These are phyloP conservation scores for Coecobrya sp. DNA, from an alignment of 2,888 invertebrate genomes.

Conservation along the genomic window DNA sequence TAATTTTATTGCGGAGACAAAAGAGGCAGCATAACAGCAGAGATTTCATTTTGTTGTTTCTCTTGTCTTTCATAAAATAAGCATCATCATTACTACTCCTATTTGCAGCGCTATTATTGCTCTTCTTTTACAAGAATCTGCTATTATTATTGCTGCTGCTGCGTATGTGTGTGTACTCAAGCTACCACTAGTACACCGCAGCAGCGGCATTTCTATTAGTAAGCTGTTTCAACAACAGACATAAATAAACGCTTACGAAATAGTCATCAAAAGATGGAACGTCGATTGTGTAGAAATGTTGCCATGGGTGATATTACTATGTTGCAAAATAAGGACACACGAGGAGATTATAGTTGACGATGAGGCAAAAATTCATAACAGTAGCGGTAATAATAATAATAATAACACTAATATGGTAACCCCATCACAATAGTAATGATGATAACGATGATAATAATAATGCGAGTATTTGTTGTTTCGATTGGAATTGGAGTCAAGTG, in stretches of 20 bases:
- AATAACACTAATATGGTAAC: not conserved
- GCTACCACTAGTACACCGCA: no score
- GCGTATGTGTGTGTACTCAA: not conserved
- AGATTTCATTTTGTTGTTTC: not conserved
- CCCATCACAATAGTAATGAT: not conserved
- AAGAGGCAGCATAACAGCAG: not conserved
- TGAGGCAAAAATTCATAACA: not conserved
- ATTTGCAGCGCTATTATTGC: not conserved
- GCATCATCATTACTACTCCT: not conserved
- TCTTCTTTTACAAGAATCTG: not conserved
- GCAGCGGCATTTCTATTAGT: no score
- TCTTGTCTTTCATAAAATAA: not conserved
- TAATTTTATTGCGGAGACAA: constrained; percentile 34
- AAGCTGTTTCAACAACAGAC: no score
- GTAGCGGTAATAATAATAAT: no score
- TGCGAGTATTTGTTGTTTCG: not conserved
- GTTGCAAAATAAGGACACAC: no score
- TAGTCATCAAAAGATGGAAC: no score
- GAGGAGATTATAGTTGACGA: not conserved
- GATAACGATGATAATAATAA: no score
- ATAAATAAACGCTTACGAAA: no score
- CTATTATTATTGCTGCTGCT: not conserved
- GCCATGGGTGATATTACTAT: no score
- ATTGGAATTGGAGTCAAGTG: not conserved
- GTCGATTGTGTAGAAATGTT: no score